Conservation (phyloP, 2,113 vertebrate species). For the Dipodomys spectabilis region DNA sequence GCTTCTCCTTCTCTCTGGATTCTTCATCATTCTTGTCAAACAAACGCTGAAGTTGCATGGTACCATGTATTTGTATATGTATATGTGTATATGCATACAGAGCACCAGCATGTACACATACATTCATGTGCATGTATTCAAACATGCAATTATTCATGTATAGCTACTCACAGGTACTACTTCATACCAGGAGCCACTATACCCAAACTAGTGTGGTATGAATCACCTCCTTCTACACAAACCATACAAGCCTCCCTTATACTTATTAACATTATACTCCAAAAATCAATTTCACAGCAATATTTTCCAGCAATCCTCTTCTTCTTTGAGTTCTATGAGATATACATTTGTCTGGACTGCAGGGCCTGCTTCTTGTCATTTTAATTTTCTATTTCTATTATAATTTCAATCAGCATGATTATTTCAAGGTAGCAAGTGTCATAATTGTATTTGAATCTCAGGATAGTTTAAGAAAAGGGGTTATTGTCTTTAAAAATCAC, state of each 20-base stretch:
- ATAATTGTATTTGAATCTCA: conserved; percentile 61
- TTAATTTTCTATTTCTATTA: conserved; percentile 62
- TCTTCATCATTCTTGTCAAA: background rate
- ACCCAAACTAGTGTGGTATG: background rate
- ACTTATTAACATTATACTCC: conserved; percentile 46
- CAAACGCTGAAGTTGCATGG: background rate
- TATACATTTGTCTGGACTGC: background rate
- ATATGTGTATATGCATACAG: background rate
- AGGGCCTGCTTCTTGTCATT: conserved; percentile 20
- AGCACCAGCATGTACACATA: background rate
- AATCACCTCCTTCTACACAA: conserved; percentile 18
- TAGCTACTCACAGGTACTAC: too few relatives aligned
- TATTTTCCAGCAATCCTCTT: background rate
- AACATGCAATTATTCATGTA: too few relatives aligned
- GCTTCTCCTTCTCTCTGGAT: background rate
- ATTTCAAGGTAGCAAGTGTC: conserved; percentile 60
- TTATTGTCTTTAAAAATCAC: conserved; percentile 58
- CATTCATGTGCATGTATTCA: background rate
- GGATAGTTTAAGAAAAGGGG: conserved; percentile 28
- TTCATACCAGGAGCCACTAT: background rate
- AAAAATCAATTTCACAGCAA: conserved; percentile 45
- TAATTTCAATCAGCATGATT: conserved; percentile 66
- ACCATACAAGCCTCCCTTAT: background rate
- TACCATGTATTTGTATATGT: background rate
- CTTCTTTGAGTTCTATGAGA: conserved; percentile 19